These are phyloP conservation scores for Elmis aenea DNA, from an alignment of 2,888 invertebrate genomes.

Conservation along the genomic window DNA sequence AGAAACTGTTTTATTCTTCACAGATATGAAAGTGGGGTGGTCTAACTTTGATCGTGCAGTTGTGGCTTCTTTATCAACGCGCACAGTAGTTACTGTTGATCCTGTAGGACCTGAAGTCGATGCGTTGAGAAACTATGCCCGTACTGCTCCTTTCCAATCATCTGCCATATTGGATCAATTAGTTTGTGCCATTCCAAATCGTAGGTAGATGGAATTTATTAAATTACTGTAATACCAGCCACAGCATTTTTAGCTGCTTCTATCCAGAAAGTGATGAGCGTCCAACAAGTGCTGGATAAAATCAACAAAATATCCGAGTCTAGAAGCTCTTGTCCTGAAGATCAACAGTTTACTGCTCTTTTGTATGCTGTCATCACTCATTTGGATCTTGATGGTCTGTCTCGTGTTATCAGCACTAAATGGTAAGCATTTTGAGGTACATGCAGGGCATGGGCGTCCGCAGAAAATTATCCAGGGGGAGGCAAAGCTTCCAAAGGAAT, in stretches of 20 bases:
- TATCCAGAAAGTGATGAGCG: constrained; percentile 56
- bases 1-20: constrained; percentile 65
- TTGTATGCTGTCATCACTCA: constrained; percentile 63
- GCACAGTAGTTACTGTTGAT: constrained; percentile 68
- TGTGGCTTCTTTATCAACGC: constrained; percentile 48
- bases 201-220: constrained; percentile 35
- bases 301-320: constrained; percentile 37
- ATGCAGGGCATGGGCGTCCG: no score
- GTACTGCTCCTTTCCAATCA: constrained; percentile 40
- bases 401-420: constrained; percentile 40
- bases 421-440: constrained; percentile 47
- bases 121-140: constrained; percentile 52
- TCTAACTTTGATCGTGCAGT: constrained; percentile 52
- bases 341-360: constrained; percentile 63
- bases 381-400: constrained; percentile 64
- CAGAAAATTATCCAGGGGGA: no score
- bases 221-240: constrained; percentile 2
- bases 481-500: no score
- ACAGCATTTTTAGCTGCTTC: constrained; percentile 44
- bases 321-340: constrained; percentile 42
- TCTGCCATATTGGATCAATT: constrained; percentile 37
- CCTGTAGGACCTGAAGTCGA: constrained; percentile 62
- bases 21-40: constrained; percentile 62
- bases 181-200: constrained; percentile 39
- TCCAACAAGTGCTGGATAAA: constrained; percentile 53